Conservation (phyloP, 53 echinoderm and acorn worm genomes). For the Temnopleurus reevesii region DNA sequence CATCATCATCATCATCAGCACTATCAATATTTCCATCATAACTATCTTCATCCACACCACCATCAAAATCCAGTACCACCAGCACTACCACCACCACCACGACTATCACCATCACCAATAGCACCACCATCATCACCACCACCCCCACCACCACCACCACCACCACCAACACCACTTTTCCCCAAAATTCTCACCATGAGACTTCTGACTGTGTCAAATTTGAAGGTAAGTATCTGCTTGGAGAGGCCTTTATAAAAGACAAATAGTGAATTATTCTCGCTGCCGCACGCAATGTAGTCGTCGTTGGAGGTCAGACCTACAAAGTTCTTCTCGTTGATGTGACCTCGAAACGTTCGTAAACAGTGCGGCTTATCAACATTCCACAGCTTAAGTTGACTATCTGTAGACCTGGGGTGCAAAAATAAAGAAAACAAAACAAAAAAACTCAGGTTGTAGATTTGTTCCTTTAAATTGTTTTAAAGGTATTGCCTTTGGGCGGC, state of each 20-base stretch:
- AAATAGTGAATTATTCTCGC: constrained; percentile 97
- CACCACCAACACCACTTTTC: too few species aligned
- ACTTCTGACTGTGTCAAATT: constrained; percentile 98
- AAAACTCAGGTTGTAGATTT: too few species aligned
- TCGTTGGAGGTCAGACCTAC: constrained; percentile 94
- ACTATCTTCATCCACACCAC: too few species aligned
- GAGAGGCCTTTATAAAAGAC: constrained; percentile 99
- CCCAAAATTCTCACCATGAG: constrained; percentile 75
- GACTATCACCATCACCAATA: too few species aligned
- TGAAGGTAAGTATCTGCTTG: constrained; percentile 96
- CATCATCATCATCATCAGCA: too few species aligned
- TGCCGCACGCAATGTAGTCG: constrained; percentile 98
- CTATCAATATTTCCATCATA: too few species aligned
- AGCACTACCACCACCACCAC: background rate
- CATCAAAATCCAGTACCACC: too few species aligned
- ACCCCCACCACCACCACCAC: too few species aligned
- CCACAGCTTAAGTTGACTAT: constrained; percentile 97
- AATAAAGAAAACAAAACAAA: too few species aligned
- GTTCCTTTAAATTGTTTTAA: too few species aligned
- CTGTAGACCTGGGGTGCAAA: constrained; percentile 82
- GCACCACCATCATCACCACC: too few species aligned
- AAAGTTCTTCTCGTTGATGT: constrained; percentile 99
- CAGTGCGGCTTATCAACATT: constrained; percentile 93
- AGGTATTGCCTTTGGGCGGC: too few species aligned
- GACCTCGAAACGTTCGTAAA: constrained; percentile 95